Evolutionary conservation across 2,113 vertebrate species (phyloP).

Genomic region (Dicaeum eximium): DNA sequence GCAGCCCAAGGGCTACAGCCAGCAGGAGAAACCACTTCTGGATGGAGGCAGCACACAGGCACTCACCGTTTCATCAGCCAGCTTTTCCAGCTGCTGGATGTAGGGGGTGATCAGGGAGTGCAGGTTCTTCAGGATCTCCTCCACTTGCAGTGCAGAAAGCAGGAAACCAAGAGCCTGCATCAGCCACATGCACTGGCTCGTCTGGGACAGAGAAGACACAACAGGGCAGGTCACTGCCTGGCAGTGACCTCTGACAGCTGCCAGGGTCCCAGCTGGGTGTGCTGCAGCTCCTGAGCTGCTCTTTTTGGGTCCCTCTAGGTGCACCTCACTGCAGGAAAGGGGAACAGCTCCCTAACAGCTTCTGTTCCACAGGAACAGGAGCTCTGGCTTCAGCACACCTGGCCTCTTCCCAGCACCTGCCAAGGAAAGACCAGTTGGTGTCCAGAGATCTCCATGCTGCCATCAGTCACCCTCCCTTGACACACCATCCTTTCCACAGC

Average conservation of each 20-base stretch:
- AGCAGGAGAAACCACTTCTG: neutral
- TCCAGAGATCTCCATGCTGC: neutral
- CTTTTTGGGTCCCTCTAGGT: neutral
- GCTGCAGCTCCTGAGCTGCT: neutral
- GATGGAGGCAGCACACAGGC: neutral
- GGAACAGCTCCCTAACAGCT: neutral
- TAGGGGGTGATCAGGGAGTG: slow-evolving; percentile 97
- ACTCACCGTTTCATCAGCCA: slow-evolving; percentile 92
- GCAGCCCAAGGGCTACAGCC: neutral
- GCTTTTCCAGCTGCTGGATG: slow-evolving; percentile 97
- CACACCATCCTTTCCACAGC: neutral
- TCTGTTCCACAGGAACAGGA: neutral
- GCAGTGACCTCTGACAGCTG: neutral
- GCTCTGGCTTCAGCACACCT: neutral
- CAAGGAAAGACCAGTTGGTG: neutral
- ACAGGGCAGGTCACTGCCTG: neutral
- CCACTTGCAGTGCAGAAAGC: slow-evolving; percentile 94
- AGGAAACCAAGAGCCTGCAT: slow-evolving; percentile 99
- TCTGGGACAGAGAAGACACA: slow-evolving; percentile 74
- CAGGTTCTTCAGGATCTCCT: slow-evolving; percentile 95
- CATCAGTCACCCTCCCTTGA: neutral
- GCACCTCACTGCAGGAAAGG: neutral
- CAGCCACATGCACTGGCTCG: slow-evolving; percentile 99
- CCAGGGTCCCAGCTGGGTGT: neutral
- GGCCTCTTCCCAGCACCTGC: neutral